Percentiles rank a stretch among this genome's conserved stretches.
Evolutionary conservation across 1,140 invertebrate species (phyloP).

Genomic region (Coptotermes formosanus): DNA sequence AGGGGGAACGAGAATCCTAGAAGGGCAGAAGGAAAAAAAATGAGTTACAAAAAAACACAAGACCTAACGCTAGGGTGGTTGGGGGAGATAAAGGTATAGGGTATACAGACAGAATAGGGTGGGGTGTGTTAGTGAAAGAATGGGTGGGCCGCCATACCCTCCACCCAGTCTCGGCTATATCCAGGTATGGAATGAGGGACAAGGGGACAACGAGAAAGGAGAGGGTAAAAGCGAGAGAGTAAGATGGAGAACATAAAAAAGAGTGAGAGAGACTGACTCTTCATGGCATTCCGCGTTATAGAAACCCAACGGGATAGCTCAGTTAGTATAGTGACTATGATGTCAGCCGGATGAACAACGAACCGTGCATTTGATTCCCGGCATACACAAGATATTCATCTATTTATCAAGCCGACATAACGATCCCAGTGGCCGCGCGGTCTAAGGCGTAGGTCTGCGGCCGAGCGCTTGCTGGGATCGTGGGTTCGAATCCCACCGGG

Average conservation of each 20-base stretch:
- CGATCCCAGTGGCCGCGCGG: no score
- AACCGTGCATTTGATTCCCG: no score
- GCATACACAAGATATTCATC: no score
- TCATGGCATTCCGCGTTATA: background rate
- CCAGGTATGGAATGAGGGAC: conserved; percentile 9
- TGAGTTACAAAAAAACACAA: background rate
- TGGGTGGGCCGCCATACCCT: background rate
- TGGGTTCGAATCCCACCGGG: no score
- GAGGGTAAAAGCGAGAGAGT: background rate
- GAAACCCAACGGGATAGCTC: background rate
- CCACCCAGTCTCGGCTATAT: background rate
- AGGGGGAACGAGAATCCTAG: background rate
- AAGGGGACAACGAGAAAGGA: background rate
- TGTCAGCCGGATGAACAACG: no score
- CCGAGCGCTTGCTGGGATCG: no score
- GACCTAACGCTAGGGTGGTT: background rate
- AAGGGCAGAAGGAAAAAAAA: background rate
- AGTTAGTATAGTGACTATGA: no score
- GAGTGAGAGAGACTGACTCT: background rate
- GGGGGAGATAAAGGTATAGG: background rate
- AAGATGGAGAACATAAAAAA: conserved; percentile 1
- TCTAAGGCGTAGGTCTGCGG: no score
- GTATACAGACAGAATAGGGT: background rate
- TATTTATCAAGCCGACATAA: no score
- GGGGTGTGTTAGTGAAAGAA: background rate